Conservation (phyloP, 2,113 vertebrate genomes). For the Neogale vison region DNA sequence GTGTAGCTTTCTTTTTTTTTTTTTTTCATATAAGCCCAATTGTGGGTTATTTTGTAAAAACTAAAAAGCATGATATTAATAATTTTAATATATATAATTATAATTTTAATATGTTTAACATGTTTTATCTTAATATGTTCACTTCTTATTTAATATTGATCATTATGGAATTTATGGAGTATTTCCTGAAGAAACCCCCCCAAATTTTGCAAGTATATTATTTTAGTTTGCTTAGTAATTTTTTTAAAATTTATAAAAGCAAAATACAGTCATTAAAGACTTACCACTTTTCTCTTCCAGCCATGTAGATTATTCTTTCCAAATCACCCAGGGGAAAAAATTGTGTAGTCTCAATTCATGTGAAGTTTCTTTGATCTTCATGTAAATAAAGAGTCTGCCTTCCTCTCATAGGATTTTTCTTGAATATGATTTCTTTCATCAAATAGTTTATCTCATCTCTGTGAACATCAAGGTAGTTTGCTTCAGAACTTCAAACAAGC, state of each 20-base stretch:
- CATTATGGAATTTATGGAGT: not conserved
- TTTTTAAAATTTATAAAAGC: not conserved
- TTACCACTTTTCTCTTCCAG: conserved; percentile 70
- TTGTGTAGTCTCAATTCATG: conserved; percentile 78
- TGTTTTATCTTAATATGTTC: not conserved
- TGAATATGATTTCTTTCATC: conserved; percentile 86
- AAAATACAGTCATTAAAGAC: conserved; percentile 24
- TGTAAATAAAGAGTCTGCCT: conserved; percentile 84
- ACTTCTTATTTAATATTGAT: not conserved
- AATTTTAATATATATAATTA: not conserved
- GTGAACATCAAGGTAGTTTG: conserved; percentile 84
- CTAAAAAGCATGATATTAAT: not conserved
- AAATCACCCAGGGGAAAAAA: conserved; percentile 79
- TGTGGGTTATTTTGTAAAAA: not conserved
- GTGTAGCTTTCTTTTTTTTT: conserved; percentile 41
- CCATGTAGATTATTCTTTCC: conserved; percentile 70
- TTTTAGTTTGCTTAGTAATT: not conserved
- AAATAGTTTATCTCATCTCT: conserved; percentile 81
- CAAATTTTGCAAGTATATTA: not conserved
- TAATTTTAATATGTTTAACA: not conserved
- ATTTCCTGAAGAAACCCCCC: not conserved
- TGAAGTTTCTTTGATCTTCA: conserved; percentile 83
- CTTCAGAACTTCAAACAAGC: conserved; percentile 84
- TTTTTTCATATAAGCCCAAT: conserved; percentile 22
- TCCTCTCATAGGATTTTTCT: conserved; percentile 80